phyloP scores from a whole-genome alignment of 2,113 vertebrate species.

The Heterochromis multidens region DNA sequence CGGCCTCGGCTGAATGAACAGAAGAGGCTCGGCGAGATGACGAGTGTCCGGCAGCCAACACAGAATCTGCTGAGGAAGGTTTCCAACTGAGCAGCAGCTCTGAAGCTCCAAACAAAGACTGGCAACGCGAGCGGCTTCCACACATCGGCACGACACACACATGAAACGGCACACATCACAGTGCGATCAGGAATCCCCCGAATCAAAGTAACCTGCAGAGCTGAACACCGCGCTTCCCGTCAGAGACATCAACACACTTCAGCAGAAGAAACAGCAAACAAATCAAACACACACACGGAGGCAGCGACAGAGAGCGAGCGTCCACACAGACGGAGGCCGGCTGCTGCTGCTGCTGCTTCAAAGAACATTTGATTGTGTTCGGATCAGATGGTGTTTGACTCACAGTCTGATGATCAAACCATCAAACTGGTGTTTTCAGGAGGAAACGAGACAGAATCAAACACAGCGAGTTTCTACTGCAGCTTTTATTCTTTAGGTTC shows the following conservation, averaged over 20 bases:
- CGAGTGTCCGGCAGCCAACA: not conserved
- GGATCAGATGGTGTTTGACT: not conserved
- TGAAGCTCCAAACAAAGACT: not conserved
- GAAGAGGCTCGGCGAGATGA: not conserved
- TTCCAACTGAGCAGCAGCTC: conserved; percentile 2
- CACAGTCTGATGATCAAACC: not conserved
- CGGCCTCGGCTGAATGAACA: not conserved
- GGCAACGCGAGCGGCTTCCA: not conserved
- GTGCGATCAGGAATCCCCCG: not conserved
- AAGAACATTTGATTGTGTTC: not conserved
- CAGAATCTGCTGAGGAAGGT: not conserved
- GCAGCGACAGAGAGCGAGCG: no score
- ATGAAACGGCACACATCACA: not conserved
- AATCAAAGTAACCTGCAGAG: not conserved
- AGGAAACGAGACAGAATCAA: not conserved
- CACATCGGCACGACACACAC: not conserved
- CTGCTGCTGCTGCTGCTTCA: no score
- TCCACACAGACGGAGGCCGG: no score
- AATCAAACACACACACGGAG: not conserved
- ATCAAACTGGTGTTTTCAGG: no score
- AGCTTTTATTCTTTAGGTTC: fast-evolving
- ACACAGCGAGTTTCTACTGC: not conserved
- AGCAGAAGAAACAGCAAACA: not conserved
- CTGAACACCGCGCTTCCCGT: not conserved
- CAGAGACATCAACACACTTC: not conserved